phyloP scores from a whole-genome alignment of 2,113 vertebrate species.

The Lycaon pictus region DNA sequence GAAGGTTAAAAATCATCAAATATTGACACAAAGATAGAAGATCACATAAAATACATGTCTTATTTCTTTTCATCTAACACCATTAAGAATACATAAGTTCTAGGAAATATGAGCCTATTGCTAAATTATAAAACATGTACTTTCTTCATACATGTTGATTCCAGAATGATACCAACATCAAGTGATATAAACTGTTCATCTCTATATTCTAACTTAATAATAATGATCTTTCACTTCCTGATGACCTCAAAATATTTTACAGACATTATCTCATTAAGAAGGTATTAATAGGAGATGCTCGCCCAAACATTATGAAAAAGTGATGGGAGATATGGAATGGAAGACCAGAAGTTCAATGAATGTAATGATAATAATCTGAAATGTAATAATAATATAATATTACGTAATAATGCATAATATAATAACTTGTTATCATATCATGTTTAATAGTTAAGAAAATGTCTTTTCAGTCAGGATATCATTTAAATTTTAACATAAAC shows the following conservation, averaged over 20 bases:
- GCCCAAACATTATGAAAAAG: constrained; percentile 38
- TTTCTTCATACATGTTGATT: constrained; percentile 5
- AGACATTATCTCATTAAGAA: constrained; percentile 47
- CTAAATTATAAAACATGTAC: neutral
- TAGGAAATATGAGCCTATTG: neutral
- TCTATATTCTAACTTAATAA: neutral
- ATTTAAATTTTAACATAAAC: constrained; percentile 44
- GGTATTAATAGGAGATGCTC: constrained; percentile 17
- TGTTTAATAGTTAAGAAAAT: constrained; percentile 38
- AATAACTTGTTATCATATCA: neutral
- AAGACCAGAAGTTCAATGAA: neutral
- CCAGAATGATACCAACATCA: neutral
- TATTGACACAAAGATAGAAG: neutral
- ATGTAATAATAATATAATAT: neutral
- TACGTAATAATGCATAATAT: neutral
- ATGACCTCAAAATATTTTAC: constrained; percentile 40
- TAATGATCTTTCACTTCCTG: constrained; percentile 47
- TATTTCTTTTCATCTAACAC: neutral
- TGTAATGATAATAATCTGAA: neutral
- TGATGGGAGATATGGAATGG: neutral
- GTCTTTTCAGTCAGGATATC: neutral
- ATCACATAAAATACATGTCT: neutral
- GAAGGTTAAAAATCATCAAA: neutral
- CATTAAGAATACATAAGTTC: neutral
- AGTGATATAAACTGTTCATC: neutral